Evolutionary conservation across 2,888 invertebrate genomes (phyloP), one percentile per base, ranked within the genome.

Genomic region (Rosalia funebris): DNA sequence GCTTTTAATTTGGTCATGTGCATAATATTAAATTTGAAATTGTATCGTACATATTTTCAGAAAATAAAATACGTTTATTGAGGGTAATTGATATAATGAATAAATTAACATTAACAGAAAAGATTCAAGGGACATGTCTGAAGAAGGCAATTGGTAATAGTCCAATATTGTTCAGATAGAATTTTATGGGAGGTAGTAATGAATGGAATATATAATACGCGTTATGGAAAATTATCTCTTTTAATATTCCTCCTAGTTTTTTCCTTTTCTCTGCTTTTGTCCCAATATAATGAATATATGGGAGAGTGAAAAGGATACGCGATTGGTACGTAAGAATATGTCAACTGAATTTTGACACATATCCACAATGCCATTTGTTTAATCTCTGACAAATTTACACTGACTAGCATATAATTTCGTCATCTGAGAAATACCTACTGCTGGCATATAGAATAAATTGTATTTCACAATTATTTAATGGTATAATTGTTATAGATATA

Each of bases 1-100:
- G 39, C 32, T 42, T 32, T 42, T 32, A 42, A 41, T 53, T 65
- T 65, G 65, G 65, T 65, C 65, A 45, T 56, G 62, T 62, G 62
- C 62, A 62, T 62, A 57, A 48, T 39, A 50, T 59, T 41, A 46
- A 46, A 42, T 16, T 44, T 58, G 58, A 56, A 54, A 59, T 57
- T 63, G 63, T 55, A 63, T 63, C 56, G 60, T 60, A 53, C 53
- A 53, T 50, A 11, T 14, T 19, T 25, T 37, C 16, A 31, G 16
- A 50, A 50, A 50, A 50, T 41, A 50, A 36, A 25, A 25, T n/a
- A n/a, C n/a, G 25, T 3, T 25, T 25, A 25, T 25, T 3, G 25
- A 5, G 9, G 9, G 25, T 25, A 9, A 25, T 5, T 25, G 9
- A 3, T 25, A 9, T 3, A 3, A 9, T 3, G 25, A 25, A 25